Base-by-base conservation (phyloP, 1,140 invertebrate genomes). In the Lordiphosa collinella region DNA sequence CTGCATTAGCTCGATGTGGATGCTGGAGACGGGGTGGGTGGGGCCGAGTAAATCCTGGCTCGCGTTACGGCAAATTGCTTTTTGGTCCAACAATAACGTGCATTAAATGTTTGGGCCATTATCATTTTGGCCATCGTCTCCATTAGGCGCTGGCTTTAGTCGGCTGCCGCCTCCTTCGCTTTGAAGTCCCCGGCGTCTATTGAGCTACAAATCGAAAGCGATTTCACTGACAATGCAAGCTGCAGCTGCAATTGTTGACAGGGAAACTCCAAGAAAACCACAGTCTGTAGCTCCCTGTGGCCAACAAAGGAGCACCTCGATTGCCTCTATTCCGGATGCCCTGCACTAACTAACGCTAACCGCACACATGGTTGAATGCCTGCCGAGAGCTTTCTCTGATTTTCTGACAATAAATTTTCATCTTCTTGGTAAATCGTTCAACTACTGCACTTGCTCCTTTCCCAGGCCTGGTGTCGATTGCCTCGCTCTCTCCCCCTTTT, bases 381-480 rank as follows among this genome's bases (percentile, higher is more conserved):
- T 55, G 40, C 12, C 58, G 37, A 58, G 54, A 55, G 55, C 76
- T 76, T 82, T 86, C 68, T 79, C 76, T 86, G 75, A 86, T 76
- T 86, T 86, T 73, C 76, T 78, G 76, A 76, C 82, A 86, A 86
- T 86, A 86, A 86, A 86, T 86, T 86, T 86, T 76, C 82, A 86
- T 86, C 86, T 86, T 86, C 82, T 86, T 86, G 73, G 70, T 59
- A 84, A 84, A 84, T 86, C 73, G 73, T 29, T 29, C 25, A 29
- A 43, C 44, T 16, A 43, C 41, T 76, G 73, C 63, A 62, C 31
- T 67, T 61, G 46, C 48, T 56, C 53, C 53, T 54, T 61, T 61
- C 59, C 25, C 25, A 29, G 25, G 38, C 34, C 25, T 13, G 58
- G 56, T 70, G 68, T 76, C 61, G 82, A 80, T 86, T 76, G 57